Evolutionary conservation across 2,888 invertebrate species (phyloP).

Genomic region (Aporophyla nigra): DNA sequence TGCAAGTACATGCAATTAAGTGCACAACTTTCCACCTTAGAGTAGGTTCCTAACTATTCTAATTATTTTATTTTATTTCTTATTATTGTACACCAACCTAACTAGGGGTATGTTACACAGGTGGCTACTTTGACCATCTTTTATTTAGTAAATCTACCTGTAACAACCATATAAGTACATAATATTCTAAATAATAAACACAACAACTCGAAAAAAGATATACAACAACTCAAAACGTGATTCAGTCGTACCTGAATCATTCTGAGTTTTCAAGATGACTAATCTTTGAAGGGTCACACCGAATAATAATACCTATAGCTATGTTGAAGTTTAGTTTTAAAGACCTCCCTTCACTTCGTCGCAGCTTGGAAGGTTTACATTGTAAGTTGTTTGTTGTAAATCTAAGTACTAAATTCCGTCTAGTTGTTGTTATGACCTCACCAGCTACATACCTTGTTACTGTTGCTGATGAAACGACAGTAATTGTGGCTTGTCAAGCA

Average conservation of each 20-base stretch:
- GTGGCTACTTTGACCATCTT: background rate
- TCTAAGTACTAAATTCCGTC: background rate
- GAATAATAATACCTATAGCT: background rate
- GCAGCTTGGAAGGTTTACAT: background rate
- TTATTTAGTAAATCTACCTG: background rate
- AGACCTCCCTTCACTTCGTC: background rate
- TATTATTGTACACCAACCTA: background rate
- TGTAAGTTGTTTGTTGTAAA: background rate
- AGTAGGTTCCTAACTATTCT: background rate
- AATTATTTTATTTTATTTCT: background rate
- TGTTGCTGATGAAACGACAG: background rate
- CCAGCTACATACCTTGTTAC: background rate
- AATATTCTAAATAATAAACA: background rate
- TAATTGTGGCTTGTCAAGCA: constrained; percentile 15
- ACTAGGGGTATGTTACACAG: background rate
- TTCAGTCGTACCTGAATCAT: constrained; percentile 19
- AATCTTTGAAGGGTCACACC: constrained; percentile 5
- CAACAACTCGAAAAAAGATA: background rate
- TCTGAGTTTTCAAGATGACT: constrained; percentile 36
- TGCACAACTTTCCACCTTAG: background rate
- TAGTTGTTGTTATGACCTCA: background rate
- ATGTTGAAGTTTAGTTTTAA: background rate
- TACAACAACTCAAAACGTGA: background rate
- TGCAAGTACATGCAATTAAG: too few relatives aligned
- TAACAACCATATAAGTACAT: background rate